Conservation (phyloP, 2,888 invertebrate genomes). For the Lasioglossum calceatum region DNA sequence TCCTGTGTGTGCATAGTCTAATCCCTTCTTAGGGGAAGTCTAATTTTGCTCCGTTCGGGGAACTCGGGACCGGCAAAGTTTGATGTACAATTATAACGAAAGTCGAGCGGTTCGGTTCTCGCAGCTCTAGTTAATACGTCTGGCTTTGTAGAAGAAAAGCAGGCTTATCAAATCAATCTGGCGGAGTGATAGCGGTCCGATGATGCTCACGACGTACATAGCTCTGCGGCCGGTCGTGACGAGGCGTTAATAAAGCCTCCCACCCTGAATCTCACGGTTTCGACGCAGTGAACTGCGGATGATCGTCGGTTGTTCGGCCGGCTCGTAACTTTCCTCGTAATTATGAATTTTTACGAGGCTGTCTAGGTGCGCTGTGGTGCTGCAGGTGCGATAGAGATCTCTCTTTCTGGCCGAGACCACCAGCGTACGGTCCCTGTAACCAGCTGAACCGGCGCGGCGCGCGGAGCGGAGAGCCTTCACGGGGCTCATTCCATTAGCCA, state of each 20-base stretch:
- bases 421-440: constrained; percentile 72
- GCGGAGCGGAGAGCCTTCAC: constrained; percentile 37
- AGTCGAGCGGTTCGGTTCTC: neutral
- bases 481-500: constrained; percentile 72
- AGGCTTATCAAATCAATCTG: neutral
- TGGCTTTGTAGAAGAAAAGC: neutral
- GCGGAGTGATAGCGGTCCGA: neutral
- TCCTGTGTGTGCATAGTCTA: neutral
- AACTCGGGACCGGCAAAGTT: neutral
- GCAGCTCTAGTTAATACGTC: neutral
- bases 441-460: constrained; percentile 55
- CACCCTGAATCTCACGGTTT: constrained; percentile 31
- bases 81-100: neutral
- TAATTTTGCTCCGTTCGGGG: constrained; percentile 15
- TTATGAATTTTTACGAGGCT: constrained; percentile 80
- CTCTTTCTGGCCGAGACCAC: constrained; percentile 77
- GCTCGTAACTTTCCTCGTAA: constrained; percentile 77
- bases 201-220: neutral
- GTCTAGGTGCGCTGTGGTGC: constrained; percentile 50
- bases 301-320: constrained; percentile 50
- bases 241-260: constrained; percentile 73
- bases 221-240: constrained; percentile 68
- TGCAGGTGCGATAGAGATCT: constrained; percentile 81
- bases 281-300: constrained; percentile 54
- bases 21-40: neutral